These are phyloP conservation scores for Danaus plexippus DNA, from an alignment of 1,140 invertebrate species.

Conservation along the genomic window DNA sequence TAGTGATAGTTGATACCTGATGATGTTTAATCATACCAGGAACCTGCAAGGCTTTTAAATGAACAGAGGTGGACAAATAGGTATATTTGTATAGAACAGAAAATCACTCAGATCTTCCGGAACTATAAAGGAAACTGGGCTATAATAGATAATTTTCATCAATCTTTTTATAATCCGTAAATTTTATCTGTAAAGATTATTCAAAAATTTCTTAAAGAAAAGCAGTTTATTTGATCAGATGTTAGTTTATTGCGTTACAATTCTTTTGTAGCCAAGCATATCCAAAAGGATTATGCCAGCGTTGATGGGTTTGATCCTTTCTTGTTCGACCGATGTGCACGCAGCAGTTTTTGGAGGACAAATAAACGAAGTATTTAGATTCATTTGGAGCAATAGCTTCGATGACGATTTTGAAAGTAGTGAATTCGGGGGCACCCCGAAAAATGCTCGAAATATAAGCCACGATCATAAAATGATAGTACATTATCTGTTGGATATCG, in stretches of 20 bases:
- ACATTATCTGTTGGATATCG: slow-evolving; percentile 44
- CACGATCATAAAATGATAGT: slow-evolving; percentile 48
- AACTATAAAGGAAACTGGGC: too few relatives aligned
- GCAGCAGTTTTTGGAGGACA: slow-evolving; percentile 32
- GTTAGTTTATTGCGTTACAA: slow-evolving; percentile 12
- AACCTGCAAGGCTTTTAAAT: too few relatives aligned
- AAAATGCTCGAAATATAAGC: slow-evolving; percentile 20
- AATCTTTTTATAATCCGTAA: too few relatives aligned
- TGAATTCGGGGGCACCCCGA: slow-evolving; percentile 18
- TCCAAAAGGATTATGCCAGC: slow-evolving; percentile 48
- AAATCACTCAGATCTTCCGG: too few relatives aligned
- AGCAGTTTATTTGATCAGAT: not conserved
- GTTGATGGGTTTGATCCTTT: slow-evolving; percentile 47
- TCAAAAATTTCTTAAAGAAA: too few relatives aligned
- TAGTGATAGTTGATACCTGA: too few relatives aligned
- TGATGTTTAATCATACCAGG: too few relatives aligned
- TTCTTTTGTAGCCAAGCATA: slow-evolving; percentile 38
- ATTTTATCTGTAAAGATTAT: too few relatives aligned
- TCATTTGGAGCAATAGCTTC: slow-evolving; percentile 42
- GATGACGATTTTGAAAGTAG: slow-evolving; percentile 29
- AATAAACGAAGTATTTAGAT: slow-evolving; percentile 49
- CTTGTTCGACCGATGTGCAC: slow-evolving; percentile 35
- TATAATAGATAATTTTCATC: too few relatives aligned
- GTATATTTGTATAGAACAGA: too few relatives aligned
- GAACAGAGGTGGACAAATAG: too few relatives aligned